Conservation (phyloP, 2,113 vertebrate genomes). For the Pantherophis guttatus region DNA sequence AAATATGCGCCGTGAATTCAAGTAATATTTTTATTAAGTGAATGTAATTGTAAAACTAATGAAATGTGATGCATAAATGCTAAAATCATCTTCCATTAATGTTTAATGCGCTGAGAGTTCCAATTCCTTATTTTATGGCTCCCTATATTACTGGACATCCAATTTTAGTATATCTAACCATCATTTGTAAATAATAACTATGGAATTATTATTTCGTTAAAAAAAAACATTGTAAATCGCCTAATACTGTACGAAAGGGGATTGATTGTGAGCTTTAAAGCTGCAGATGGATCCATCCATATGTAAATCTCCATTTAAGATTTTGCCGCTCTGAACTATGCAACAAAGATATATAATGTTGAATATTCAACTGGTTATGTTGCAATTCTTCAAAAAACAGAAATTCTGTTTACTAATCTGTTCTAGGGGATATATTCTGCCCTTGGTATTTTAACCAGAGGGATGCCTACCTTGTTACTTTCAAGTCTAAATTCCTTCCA, state of each 20-base stretch:
- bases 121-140: not conserved
- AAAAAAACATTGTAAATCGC: not conserved
- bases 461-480: not conserved
- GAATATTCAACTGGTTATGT: not conserved
- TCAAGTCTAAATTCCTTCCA: not conserved
- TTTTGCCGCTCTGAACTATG: not conserved
- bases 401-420: not conserved
- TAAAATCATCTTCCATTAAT: not conserved
- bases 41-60: not conserved
- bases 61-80: not conserved
- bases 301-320: not conserved
- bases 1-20: not conserved
- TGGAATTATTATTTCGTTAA: not conserved
- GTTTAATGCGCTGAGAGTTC: not conserved
- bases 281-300: not conserved
- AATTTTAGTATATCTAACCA: not conserved
- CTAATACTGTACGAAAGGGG: not conserved
- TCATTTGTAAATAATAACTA: not conserved
- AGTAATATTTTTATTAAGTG: not conserved
- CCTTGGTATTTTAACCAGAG: not conserved
- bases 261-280: not conserved
- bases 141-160: not conserved
- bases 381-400: not conserved
- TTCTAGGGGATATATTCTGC: not conserved
- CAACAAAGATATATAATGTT: not conserved